Conservation (phyloP, 2,113 vertebrate genomes). For the chimpanzee (Pan troglodytes) region DNA sequence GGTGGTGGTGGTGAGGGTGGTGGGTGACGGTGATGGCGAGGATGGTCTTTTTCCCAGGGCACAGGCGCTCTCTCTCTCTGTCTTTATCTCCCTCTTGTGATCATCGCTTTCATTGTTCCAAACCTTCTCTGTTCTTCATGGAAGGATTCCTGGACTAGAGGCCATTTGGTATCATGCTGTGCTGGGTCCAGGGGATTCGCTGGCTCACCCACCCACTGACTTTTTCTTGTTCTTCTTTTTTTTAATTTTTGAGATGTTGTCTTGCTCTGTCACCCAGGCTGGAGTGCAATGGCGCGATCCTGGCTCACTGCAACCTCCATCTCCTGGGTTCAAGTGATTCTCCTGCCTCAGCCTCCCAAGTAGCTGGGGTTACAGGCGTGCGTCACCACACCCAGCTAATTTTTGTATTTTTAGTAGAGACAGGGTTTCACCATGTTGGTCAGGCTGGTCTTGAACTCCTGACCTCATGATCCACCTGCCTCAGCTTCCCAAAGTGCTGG, state of each 20-base stretch:
- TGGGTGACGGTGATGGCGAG: neutral
- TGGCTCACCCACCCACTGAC: rapidly evolving
- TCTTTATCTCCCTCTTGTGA: neutral
- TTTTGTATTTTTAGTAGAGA: neutral
- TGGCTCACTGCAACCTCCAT: neutral
- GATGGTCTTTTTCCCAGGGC: neutral
- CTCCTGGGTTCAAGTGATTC: neutral
- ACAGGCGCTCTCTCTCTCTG: neutral
- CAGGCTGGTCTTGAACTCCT: no score
- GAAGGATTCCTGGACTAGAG: neutral
- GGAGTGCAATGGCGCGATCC: neutral
- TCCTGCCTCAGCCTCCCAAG: neutral
- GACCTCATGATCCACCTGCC: rapidly evolving
- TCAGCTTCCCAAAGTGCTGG: no score
- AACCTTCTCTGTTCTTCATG: neutral
- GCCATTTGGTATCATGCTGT: no score
- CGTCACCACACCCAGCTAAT: neutral
- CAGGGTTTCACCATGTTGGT: no score
- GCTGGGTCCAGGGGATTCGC: neutral
- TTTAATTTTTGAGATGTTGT: neutral
- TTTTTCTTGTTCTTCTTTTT: neutral
- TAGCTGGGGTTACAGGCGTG: rapidly evolving
- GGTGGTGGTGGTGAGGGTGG: no score
- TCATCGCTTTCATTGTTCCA: neutral
- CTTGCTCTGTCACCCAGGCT: neutral